Base-by-base conservation (phyloP, 2,888 invertebrate genomes). In the Nymphalis c-album region DNA sequence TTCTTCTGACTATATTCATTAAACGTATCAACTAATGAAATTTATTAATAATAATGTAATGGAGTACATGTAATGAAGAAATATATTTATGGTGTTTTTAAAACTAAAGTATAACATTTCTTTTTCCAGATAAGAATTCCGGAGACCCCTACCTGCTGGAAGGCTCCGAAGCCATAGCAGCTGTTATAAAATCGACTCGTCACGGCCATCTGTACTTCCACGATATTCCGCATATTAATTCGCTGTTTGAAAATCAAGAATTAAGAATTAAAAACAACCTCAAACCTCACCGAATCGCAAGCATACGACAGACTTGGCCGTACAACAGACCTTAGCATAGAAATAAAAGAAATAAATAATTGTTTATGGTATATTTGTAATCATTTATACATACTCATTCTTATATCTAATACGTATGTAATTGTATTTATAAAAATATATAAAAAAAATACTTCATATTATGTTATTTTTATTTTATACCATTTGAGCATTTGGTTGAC, bases 161-260 rank as follows among this genome's bases (percentile, higher is more conserved):
- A 67, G 95, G 94, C 1, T 86, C 90, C 0, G 92, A 93, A 73
- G 95, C 95, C 1, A 82, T 93, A 70, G 85, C 91, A 72, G 94
- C 94, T 5, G 93, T 94, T 2, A 84, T 83, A 59, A 90, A 91
- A 73, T 85, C 94, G 10, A 93, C 92, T 66, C 86, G 88, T 6
- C 94, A 93, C 68, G 94, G 94, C 16, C 88, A 92, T 73, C 86
- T 94, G 8, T 95, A 94, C 83, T 95, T 94, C 82, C 91, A 93
- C 64, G 94, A 95, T 61, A 93, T 94, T 73, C 95, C 95, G 0
- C 95, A 95, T 79, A 92, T 93, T 35, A 85, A 93, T 73, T 93
- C 94, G 0, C 78, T 95, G 6, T 82, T 95, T 13, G 89, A 89
- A 48, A 94, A 95, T 79, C 95, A 95, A 74, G 90, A 94, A 67